Percentiles rank a stretch among this genome's conserved stretches.
phyloP scores from a whole-genome alignment of 2,888 invertebrate species.

The Linyphia triangularis region DNA sequence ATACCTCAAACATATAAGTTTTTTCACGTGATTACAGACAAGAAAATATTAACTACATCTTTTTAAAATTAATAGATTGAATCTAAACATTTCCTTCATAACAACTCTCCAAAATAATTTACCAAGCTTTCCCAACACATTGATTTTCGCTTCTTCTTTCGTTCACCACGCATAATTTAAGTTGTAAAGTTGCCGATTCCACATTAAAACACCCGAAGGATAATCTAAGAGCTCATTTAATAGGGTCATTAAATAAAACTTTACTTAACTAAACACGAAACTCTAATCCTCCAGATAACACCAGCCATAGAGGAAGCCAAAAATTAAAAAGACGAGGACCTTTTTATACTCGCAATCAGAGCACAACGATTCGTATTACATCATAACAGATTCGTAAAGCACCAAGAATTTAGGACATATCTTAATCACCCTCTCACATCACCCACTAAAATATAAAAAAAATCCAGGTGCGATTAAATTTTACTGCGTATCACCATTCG shows the following conservation, averaged over 20 bases:
- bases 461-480: constrained; percentile 45
- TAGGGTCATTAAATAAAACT: constrained; percentile 11
- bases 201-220: not conserved
- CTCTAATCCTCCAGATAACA: constrained; percentile 13
- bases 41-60: too few relatives aligned
- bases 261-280: not conserved
- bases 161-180: not conserved
- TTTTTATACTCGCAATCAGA: constrained; percentile 19
- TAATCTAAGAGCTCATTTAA: not conserved
- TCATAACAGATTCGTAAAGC: constrained; percentile 15
- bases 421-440: constrained; percentile 39
- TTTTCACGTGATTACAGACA: too few relatives aligned
- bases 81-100: too few relatives aligned
- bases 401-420: constrained; percentile 4
- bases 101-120: not conserved
- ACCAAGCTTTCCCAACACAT: too few relatives aligned
- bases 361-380: constrained; percentile 4
- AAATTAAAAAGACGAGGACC: not conserved
- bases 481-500: constrained; percentile 7
- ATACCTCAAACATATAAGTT: too few relatives aligned
- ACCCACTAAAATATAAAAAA: constrained; percentile 6
- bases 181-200: not conserved
- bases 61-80: too few relatives aligned
- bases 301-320: not conserved
- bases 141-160: not conserved